phyloP scores from a whole-genome alignment of 2,797 vertebrate genomes.

The Megaceryle alcyon region DNA sequence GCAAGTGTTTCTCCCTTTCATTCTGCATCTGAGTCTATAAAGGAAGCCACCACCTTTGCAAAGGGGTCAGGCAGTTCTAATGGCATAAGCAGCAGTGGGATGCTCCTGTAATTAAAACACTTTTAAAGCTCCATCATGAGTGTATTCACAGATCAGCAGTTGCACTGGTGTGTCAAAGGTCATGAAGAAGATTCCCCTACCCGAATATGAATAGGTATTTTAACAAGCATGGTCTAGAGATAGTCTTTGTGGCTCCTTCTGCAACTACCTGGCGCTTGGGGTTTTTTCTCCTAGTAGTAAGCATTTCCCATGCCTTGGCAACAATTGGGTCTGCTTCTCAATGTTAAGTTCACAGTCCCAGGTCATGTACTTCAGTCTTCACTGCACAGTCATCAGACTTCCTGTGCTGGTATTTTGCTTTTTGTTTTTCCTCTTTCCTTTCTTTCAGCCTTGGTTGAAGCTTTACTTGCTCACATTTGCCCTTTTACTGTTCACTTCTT shows the following conservation, averaged over 20 bases:
- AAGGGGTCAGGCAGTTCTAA: not conserved
- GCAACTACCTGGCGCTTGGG: not conserved
- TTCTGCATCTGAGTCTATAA: not conserved
- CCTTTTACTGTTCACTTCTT: rapidly evolving
- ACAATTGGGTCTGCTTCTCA: not conserved
- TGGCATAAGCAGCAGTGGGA: not conserved
- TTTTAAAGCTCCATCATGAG: not conserved
- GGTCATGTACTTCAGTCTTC: not conserved
- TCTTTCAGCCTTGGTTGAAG: not conserved
- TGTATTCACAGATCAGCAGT: not conserved
- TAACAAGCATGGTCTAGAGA: rapidly evolving
- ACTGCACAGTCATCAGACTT: not conserved
- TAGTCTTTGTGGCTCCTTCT: not conserved
- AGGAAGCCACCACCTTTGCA: rapidly evolving
- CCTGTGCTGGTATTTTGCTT: not conserved
- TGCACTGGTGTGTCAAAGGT: not conserved
- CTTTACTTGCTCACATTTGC: not conserved
- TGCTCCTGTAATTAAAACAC: not conserved
- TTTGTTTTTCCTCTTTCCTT: not conserved
- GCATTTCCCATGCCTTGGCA: not conserved
- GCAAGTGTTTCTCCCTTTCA: not conserved
- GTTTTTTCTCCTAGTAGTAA: not conserved
- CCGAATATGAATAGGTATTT: not conserved
- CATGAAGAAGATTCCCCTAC: not conserved
- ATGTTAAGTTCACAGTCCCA: not conserved